Base-by-base conservation (phyloP, 2,797 vertebrate species). In the Avahi laniger region DNA sequence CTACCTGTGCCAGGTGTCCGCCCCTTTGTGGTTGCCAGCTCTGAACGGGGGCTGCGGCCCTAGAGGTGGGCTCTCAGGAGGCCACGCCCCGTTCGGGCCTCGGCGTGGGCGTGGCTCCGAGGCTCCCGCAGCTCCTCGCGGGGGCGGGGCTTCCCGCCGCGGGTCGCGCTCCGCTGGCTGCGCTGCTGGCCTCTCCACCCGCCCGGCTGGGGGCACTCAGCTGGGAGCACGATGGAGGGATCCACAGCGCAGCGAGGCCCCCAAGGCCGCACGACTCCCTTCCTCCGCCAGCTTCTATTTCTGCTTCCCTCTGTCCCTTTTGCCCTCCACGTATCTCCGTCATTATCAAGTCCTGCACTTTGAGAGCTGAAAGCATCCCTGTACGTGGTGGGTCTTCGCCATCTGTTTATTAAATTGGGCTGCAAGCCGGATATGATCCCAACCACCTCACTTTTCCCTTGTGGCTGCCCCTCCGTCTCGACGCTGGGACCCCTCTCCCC, bases 111-210 rank as follows among this genome's bases (percentile, higher is more conserved):
- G 35, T 48, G 85, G 57, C 84, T 81, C 38, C 4, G 7, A 18
- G 41, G 46, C 20, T 38, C 7, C 0, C 0, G 15, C 15, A 1
- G 26, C 15, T 28, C 52, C 78, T 30, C 38, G 35, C 26, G 26
- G 35, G 7, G 61, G 63, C 24, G 12, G 83, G 52, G 20, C 20
- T 35, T 33, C 26, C 75, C 28, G 46, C 11, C 0, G 1, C 54
- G 9, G 18, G 28, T 28, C 0, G 1, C 3, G 10, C 6, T 26
- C 24, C 5, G 10, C 4, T 0, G 11, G n/a, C 35, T 2, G 46
- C 57, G 17, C 65, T 2, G n/a, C 10, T 1, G 13, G 48, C n/a
- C 38, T 17, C 22, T 22, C n/a, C 1, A 7, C 41, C 35, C 33
- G 30, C 38, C 6, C 14, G 28, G 41, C 30, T 1, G 15, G 61